Evolutionary conservation across 2,113 vertebrate genomes (phyloP), one percentile per base, ranked within the genome.

Genomic region (Pelmatolapia mariae): DNA sequence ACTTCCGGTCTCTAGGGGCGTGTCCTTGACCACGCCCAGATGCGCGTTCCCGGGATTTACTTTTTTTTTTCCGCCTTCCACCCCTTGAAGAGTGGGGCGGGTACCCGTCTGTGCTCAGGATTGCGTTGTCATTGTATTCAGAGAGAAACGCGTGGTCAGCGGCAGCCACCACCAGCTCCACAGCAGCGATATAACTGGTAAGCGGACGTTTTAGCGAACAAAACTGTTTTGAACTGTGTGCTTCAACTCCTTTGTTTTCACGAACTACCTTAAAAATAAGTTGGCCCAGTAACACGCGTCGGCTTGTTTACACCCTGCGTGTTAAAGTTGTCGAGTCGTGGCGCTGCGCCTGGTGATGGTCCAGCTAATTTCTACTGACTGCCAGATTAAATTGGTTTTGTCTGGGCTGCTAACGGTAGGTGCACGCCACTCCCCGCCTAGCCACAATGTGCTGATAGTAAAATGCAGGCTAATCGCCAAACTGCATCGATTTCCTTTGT

Each of bases 111-210:
- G 78, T 10, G 80, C 29, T 15, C 3, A 86, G 83, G 66, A 68
- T 53, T 92, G 93, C 90, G 79, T 91, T 90, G 94, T 95, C 95
- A 93, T 94, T 94, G 91, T 93, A 86, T 36, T 61, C 84, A 8
- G 61, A 88, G 82, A 78, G 88, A 89, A 82, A 87, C 93, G 92
- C 93, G 92, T 95, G 94, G 92, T 93, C 92, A 91, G 89, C 90
- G 82, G 85, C 89, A 50, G 45, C 71, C 45, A 24, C 80, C n/a
- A 73, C 59, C 13, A 84, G 81, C 89, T 87, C 78, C 82, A 11
- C 82, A 45, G 88, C 91, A 56, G 59, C 83, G 16, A 76, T 73
- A 4, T 6, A 5, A 81, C 84, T 22, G 93, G 95, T 95, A 95
- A 95, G 93, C 29, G 56, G 78, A 47, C 59, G 40, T 31, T 38